Evolutionary conservation across 2,797 vertebrate genomes (phyloP), one percentile per base, ranked within the genome.

Genomic region (Labeo calbasu): DNA sequence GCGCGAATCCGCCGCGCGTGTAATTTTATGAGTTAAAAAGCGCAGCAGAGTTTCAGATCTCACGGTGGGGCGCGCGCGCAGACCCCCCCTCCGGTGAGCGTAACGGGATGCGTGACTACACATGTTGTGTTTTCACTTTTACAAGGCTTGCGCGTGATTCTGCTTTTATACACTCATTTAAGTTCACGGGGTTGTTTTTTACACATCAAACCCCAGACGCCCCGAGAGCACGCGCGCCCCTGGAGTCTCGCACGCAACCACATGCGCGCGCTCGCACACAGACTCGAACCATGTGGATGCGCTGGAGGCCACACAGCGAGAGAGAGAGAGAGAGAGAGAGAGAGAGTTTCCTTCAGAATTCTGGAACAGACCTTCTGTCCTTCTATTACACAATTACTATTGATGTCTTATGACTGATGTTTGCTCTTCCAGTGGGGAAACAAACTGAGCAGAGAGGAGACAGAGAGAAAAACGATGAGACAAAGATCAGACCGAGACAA

Each of bases 91-190:
- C 65, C 73, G 82, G 77, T 90, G 84, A 86, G 91, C 89, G 25
- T 75, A 68, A n/a, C 87, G 88, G 89, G 89, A 91, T 94, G 93
- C 92, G 92, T 94, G 93, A 94, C 93, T 90, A 91, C 89, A 91
- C 86, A 78, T 88, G 90, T 89, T 92, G 90, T 93, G 92, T 91
- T 84, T 89, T 90, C 90, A 92, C 91, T 93, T 94, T 94, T 92
- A 94, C 91, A 92, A 93, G 91, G 89, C 92, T 88, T 88, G 91
- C 92, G 91, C 87, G 81, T 92, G 92, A 92, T 92, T 92, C 90
- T 87, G 36, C 91, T 93, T 94, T 94, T 93, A 92, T 90, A 92
- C 89, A 94, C 90, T 84, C 86, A 83, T 88, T 91, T 92, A 86
- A 85, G 92, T 90, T 87, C 87, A 87, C 81, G 79, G 83, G 86